Evolutionary conservation across 2,113 vertebrate species (phyloP), one percentile per base, ranked within the genome.

Genomic region (Telmatochromis brichardi): DNA sequence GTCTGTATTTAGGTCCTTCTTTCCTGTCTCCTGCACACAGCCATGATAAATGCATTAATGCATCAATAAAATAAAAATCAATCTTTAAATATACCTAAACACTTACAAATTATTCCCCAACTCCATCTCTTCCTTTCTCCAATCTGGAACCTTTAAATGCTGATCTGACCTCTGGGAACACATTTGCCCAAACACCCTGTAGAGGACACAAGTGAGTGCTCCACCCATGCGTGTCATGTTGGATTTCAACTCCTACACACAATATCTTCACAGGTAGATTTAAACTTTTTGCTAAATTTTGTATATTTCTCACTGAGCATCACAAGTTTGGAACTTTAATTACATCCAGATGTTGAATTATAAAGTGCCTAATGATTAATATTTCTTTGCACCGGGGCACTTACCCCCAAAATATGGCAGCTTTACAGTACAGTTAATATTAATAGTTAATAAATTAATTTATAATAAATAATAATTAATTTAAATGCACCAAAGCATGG

Each of bases 371-470:
- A 12, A 37, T 65, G 10, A 65, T 2, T 7, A n/a, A 65, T 12
- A 11, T 12, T 63, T 63, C 58, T 7, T 35, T 37, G 10, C 31
- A 65, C 31, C 31, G 35, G 31, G 28, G 60, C 17, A 35, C 6
- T 19, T 35, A n/a, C 6, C 31, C 31, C 31, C 60, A 65, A n/a
- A 68, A 8, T 8, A 68, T n/a, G 63, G 7, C 63, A n/a, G 63
- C 33, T 12, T 68, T 68, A 40, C 0, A 40, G 33, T 68, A 68
- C 33, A 13, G 4, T 68, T 40, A 0, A 40, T 68, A 12, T 37
- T 65, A n/a, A 57, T 11, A 65, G 4, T 55, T 55, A 55, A 23
- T 23, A 13, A 4, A 55, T 0, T 13, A 12, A 55, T 0, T 55
- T 55, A 55, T 55, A 55, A 55, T 55, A 55, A 55, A 55, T 55